Percentiles rank a stretch among this genome's conserved stretches.
These are phyloP conservation scores for Vanacampus margaritifer DNA, from an alignment of 2,113 vertebrate genomes.

Conservation along the genomic window DNA sequence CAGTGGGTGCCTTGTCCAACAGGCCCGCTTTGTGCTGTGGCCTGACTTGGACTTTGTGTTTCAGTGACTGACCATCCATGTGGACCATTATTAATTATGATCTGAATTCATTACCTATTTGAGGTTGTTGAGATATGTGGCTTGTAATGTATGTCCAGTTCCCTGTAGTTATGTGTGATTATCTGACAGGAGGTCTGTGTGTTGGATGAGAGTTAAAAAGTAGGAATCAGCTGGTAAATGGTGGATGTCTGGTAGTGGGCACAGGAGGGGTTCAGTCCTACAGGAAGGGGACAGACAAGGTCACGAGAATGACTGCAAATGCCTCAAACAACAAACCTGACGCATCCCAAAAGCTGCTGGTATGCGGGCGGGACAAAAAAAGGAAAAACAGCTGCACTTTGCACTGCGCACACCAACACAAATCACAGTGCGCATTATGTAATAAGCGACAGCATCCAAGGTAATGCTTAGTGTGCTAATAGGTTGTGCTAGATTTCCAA, in stretches of 20 bases:
- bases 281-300: conserved; percentile 41
- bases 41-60: conserved; percentile 66
- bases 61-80: conserved; percentile 48
- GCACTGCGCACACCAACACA: conserved; percentile 27
- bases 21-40: conserved; percentile 55
- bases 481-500: conserved; percentile 40
- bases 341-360: conserved; percentile 84
- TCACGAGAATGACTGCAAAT: conserved; percentile 1
- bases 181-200: conserved; percentile 61
- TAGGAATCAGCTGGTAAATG: conserved; percentile 68
- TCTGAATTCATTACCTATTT: background rate
- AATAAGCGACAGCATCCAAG: conserved; percentile 55
- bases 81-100: conserved; percentile 10
- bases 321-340: conserved; percentile 27
- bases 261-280: conserved; percentile 34
- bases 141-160: conserved; percentile 10
- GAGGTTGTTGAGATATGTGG: background rate
- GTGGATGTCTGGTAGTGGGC: background rate
- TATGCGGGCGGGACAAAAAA: conserved; percentile 41
- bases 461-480: conserved; percentile 57
- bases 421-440: conserved; percentile 57
- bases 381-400: conserved; percentile 44
- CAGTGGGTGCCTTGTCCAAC: conserved; percentile 59
- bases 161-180: conserved; percentile 27
- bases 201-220: conserved; percentile 60